Base-by-base conservation (phyloP, 1,140 invertebrate species). In the Geopemphigus sp. region DNA sequence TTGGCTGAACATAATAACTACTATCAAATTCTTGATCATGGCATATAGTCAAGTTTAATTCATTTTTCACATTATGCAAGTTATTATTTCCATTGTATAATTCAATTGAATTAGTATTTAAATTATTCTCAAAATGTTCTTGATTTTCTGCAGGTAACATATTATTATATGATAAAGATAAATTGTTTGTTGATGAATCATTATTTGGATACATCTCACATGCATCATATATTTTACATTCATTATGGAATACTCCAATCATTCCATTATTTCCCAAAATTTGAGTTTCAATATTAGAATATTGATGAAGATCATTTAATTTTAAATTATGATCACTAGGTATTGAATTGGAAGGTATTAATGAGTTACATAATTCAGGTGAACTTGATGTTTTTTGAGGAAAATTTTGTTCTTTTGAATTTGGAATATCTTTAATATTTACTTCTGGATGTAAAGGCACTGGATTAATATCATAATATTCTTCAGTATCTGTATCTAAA, bases 1-100 rank as follows among this genome's bases (percentile, higher is more conserved):
- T 78, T 14, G 6, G 39, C 4, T 47, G 39, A 29, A 39, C 19
- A 22, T 26, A 45, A 78, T 47, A 47, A 78, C 14, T 57, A 15
- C 15, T 50, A 26, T n/a, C n/a, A 56, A 66, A 0, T 39, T 66
- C 12, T 26, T 82, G 15, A 45, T 26, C 8, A 2, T 78, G 12
- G 47, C 24, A n/a, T 29, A 50, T 17, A 47, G 0, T 61, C 26
- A 19, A 81, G 17, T 26, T 56, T 84, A 74, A 83, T 81, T 80
- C 64, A 73, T 81, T 17, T 17, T 81, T 57, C 29, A 70, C 24
- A 64, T 26, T 80, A 61, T 45, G n/a, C 15, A 78, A 61, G 26
- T 47, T 59, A 50, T 61, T 63, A 56, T 61, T 63, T 5, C 74
- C 74, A 63, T 78, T 78, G 19, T 32, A 78, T 14, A 78, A 26